Base-by-base conservation (phyloP, 2,113 vertebrate species). In the Leptobrachium leishanense region DNA sequence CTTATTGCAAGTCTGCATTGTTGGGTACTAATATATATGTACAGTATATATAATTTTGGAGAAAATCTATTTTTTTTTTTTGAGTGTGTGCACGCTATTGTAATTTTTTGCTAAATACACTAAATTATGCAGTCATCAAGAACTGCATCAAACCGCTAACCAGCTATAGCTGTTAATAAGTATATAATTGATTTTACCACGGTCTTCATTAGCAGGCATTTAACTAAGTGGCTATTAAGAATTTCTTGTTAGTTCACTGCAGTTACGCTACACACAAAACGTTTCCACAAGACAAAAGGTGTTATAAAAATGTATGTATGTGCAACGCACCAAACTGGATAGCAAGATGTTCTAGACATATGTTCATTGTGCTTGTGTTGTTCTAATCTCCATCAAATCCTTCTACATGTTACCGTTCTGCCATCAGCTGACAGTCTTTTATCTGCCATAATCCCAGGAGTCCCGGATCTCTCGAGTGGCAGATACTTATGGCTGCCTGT, bases 271-370 rank as follows among this genome's bases (percentile, higher is more conserved):
- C 59, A n/a, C 55, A 50, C 43, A 20, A 78, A 55, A 64, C 31
- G 39, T 71, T 53, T 70, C 15, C 43, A 53, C 46, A 13, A 50
- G 71, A 78, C 66, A 71, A 78, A 72, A 78, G 68, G 68, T 64
- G 41, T 72, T 42, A 64, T 72, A 64, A 71, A 72, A 54, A 53
- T 54, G 69, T 68, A 71, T 78, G 59, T 50, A n/a, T 15, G 15
- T 43, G 46, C 20, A 79, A 55, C 50, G 59, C 69, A 72, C 40
- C 43, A 72, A 41, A 63, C 50, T 42, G 63, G 12, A 20, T 43
- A 78, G 46, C 68, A 54, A 65, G 13, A 41, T 72, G 68, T 71
- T 55, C 43, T 2, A 7, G 73, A 57, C 74, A 76, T 76, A 70
- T 68, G 42, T 64, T 78, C 5, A n/a, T 40, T 72, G 66, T 62